Evolutionary conservation across 2,113 vertebrate genomes (phyloP).

Genomic region (Kobus ellipsiprymnus): DNA sequence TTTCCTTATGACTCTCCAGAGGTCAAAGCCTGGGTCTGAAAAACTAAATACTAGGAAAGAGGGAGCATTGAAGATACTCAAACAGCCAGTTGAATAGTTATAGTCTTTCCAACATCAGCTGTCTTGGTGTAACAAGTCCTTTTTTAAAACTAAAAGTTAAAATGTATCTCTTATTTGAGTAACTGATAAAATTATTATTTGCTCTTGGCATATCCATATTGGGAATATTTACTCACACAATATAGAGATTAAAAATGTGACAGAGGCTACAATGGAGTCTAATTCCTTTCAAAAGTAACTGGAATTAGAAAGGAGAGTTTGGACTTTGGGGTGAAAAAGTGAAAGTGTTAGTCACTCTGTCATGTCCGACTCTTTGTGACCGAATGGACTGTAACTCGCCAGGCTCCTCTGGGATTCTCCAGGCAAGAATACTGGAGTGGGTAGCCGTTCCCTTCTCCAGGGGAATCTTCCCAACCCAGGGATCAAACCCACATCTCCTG

Average conservation of each 20-base stretch:
- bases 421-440: neutral
- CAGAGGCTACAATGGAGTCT: neutral
- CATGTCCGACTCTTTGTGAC: neutral
- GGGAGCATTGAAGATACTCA: neutral
- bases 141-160: neutral
- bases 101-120: neutral
- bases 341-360: neutral
- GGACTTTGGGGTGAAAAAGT: neutral
- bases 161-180: neutral
- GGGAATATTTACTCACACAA: neutral
- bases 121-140: neutral
- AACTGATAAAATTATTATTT: neutral
- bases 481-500: neutral
- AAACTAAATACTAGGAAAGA: neutral
- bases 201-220: neutral
- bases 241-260: neutral
- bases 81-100: neutral
- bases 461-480: neutral
- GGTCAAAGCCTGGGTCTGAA: neutral
- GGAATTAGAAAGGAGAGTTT: neutral
- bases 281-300: neutral
- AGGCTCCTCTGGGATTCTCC: neutral
- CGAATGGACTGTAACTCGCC: rapidly evolving
- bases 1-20: neutral
- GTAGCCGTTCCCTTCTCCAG: neutral